These are phyloP conservation scores for Carterocephalus palaemon DNA, from an alignment of 2,888 invertebrate species.

Conservation along the genomic window DNA sequence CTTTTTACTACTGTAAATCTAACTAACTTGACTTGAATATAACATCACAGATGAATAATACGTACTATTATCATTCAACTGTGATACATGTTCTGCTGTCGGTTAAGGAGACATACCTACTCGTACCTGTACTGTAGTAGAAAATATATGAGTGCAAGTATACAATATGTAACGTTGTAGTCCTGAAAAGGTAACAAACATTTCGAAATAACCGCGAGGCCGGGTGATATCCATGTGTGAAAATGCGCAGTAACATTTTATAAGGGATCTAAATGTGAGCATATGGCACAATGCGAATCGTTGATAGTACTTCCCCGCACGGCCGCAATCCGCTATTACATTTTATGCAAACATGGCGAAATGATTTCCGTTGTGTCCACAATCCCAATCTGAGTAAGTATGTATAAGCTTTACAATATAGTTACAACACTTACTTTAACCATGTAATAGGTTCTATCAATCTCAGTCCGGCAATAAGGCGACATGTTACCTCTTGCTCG, in stretches of 20 bases:
- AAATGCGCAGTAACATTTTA: constrained; percentile 77
- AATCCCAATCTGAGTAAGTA: constrained; percentile 40
- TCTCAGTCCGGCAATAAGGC: no score
- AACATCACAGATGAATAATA: no score
- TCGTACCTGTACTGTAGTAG: no score
- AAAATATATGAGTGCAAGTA: constrained; percentile 57
- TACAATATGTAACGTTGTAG: constrained; percentile 73
- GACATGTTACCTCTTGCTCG: no score
- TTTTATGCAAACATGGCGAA: constrained; percentile 71
- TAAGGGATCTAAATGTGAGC: constrained; percentile 76
- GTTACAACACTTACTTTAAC: constrained; percentile 9
- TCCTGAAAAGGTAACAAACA: constrained; percentile 70
- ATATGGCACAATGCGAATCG: constrained; percentile 73
- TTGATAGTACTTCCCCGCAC: constrained; percentile 60
- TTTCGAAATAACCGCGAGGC: constrained; percentile 67
- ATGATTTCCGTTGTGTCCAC: constrained; percentile 58
- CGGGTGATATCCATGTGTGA: constrained; percentile 67
- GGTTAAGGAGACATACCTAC: no score
- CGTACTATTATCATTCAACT: no score
- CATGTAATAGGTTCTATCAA: no score
- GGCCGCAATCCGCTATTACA: constrained; percentile 73
- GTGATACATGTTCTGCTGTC: no score
- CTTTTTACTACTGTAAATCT: no score
- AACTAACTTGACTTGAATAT: no score
- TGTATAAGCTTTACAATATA: constrained; percentile 8